phyloP scores from a whole-genome alignment of 2,888 invertebrate genomes.

The Charanyca ferruginea region DNA sequence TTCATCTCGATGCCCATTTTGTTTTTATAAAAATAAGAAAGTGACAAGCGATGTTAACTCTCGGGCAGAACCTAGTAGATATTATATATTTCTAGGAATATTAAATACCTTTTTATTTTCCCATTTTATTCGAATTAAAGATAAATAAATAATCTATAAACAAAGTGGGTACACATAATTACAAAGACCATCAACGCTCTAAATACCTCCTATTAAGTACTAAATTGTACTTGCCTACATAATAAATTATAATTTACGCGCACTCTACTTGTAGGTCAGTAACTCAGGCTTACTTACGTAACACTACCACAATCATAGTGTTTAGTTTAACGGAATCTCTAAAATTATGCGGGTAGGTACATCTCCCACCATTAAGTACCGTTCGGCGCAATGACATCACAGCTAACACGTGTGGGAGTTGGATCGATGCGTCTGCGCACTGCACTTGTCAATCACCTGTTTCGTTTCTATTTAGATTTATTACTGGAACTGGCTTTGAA shows the following conservation, averaged over 20 bases:
- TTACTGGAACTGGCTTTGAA: conserved; percentile 40
- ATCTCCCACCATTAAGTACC: conserved; percentile 63
- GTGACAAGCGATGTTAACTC: no score
- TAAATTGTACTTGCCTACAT: background rate
- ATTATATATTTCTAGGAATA: no score
- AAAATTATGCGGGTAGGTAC: conserved; percentile 52
- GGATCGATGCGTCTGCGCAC: conserved; percentile 56
- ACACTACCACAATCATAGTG: conserved; percentile 22
- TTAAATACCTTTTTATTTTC: no score
- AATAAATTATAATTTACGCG: conserved; percentile 13
- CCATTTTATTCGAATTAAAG: no score
- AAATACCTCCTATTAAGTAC: background rate
- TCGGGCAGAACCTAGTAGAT: no score
- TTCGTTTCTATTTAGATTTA: conserved; percentile 12
- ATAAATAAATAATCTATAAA: no score
- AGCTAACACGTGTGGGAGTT: conserved; percentile 53
- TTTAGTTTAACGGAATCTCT: conserved; percentile 56
- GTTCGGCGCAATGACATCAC: conserved; percentile 71
- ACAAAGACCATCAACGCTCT: background rate
- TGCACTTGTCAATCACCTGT: conserved; percentile 71
- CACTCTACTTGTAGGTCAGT: conserved; percentile 46
- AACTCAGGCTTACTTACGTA: conserved; percentile 48
- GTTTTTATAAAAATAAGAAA: no score
- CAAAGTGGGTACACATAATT: background rate
- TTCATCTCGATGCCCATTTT: no score